Evolutionary conservation across 2,888 invertebrate species (phyloP).

Genomic region (Physocephala rufipes): DNA sequence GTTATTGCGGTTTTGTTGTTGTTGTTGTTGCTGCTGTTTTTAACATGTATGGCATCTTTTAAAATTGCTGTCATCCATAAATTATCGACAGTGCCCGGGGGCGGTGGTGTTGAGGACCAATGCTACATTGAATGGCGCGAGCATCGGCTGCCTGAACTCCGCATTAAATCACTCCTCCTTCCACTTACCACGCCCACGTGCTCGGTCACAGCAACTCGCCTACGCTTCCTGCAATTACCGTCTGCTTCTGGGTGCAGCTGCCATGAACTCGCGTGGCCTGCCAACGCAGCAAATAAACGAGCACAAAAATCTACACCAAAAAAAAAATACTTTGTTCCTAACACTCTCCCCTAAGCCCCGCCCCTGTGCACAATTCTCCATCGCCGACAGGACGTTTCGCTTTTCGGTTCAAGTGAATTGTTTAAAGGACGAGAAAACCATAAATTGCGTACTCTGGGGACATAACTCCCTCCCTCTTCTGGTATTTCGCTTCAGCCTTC

Average conservation of each 20-base stretch:
- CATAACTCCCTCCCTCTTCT: too few species aligned
- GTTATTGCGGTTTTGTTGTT: not conserved
- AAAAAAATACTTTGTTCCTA: not conserved
- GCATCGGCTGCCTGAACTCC: not conserved
- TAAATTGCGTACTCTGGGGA: too few species aligned
- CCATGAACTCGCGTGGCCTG: not conserved
- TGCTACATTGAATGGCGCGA: not conserved
- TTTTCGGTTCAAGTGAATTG: too few species aligned
- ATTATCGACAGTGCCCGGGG: not conserved
- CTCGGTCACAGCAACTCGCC: not conserved
- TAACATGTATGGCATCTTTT: not conserved
- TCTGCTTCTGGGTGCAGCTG: not conserved
- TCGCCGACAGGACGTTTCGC: too few species aligned
- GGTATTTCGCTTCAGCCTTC: too few species aligned
- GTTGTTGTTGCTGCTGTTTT: not conserved
- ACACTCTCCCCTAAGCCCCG: not conserved
- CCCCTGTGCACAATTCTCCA: not conserved
- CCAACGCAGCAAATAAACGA: too few species aligned
- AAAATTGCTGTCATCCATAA: conserved; percentile 14
- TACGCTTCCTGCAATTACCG: not conserved
- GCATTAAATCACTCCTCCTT: not conserved
- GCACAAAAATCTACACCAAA: too few species aligned
- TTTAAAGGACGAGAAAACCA: too few species aligned
- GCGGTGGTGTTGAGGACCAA: not conserved
- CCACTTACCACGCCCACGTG: not conserved